Evolutionary conservation across 2,113 vertebrate genomes (phyloP), one percentile per base, ranked within the genome.

Genomic region (Platycercus adscitus): DNA sequence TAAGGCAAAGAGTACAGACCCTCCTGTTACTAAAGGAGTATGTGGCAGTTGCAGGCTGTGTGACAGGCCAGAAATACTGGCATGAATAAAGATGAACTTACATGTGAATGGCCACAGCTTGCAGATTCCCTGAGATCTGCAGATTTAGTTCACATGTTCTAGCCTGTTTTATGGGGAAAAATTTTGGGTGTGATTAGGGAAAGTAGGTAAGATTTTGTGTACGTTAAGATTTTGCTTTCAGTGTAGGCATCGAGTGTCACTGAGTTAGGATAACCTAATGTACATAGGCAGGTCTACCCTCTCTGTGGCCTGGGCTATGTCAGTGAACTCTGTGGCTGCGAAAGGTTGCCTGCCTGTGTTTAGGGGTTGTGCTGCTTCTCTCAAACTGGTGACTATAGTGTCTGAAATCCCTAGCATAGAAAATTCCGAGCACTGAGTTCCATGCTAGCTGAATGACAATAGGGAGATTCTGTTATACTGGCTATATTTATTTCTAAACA

Each of bases 31-130:
- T 70, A 5, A 50, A 70, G 76, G 63, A 94, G 64, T 71, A 31
- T 77, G 71, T 80, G 76, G 76, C 53, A 81, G 56, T 66, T 90
- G 52, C 69, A 84, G 47, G 44, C 46, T 60, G 21, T 2, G 63
- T 81, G 81, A 58, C 73, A 85, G 65, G 81, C 49, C 20, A 46
- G 21, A 55, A 87, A 46, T 60, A 43, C 7, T 13, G 7, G n/a
- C 49, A 18, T 14, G 58, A 88, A 46, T 95, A 82, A 86, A 85
- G 78, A 23, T 35, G 26, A 94, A 58, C 46, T 84, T 76, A 13
- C 35, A 0, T 29, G 37, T 49, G 56, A 88, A 69, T 58, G 61
- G 49, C 31, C 23, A 4, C 10, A 18, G 60, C 37, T 87, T 94
- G 60, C 47, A 71, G 37, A 64, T 81, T 56, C 49, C 21, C 50